A percentile compares a stretch with the other conserved stretches of the same genome.
phyloP scores from a whole-genome alignment of 2,888 invertebrate genomes.

The Lottia scabra region DNA sequence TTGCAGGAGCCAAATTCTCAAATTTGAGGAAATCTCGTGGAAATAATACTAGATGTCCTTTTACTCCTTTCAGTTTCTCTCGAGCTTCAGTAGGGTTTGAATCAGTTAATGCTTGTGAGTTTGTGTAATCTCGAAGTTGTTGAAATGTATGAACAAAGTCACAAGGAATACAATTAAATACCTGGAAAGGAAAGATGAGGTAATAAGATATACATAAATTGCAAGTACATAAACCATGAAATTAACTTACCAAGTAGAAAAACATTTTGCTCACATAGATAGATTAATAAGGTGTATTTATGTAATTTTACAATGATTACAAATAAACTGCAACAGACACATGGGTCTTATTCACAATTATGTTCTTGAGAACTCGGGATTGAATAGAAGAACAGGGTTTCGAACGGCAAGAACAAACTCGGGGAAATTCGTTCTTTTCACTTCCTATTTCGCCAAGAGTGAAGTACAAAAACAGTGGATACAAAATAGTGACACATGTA shows the following conservation, averaged over 20 bases:
- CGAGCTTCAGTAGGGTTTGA: conserved; percentile 79
- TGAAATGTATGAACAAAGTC: conserved; percentile 84
- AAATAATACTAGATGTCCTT: conserved; percentile 89
- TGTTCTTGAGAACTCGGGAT: no score
- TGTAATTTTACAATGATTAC: no score
- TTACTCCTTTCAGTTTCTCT: conserved; percentile 77
- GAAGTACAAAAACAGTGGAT: no score
- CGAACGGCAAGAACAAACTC: no score
- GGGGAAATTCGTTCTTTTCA: no score
- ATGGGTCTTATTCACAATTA: no score
- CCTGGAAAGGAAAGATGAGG: conserved; percentile 68
- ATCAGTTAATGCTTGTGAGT: conserved; percentile 79
- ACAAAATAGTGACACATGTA: no score
- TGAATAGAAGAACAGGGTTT: no score
- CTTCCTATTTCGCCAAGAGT: no score
- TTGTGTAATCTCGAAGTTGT: conserved; percentile 82
- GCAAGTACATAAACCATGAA: not conserved
- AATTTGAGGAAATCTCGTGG: conserved; percentile 90
- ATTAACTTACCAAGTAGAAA: not conserved
- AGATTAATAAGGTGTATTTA: no score
- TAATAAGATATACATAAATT: not conserved
- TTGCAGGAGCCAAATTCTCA: conserved; percentile 85
- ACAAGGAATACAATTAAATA: conserved; percentile 91
- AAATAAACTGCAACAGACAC: no score
- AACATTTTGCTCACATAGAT: no score